Evolutionary conservation across 2,797 vertebrate genomes (phyloP), one percentile per base, ranked within the genome.

Genomic region (Sternotherus odoratus): DNA sequence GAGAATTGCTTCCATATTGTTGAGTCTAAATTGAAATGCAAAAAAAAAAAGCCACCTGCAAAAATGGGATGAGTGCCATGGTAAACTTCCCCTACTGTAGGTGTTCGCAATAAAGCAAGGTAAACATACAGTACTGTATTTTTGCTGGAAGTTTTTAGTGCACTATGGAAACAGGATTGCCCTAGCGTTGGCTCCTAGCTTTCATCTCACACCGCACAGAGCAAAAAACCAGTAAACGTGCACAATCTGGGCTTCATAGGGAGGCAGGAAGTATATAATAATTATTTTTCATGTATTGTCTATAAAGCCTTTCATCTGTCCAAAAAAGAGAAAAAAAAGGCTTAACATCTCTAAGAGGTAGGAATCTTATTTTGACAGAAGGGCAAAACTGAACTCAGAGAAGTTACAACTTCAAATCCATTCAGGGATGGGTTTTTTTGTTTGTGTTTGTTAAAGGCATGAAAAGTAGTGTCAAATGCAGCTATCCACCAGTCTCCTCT

Each of bases 1-100:
- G 88, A 96, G 93, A 97, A 92, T 92, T 95, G 36, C 79, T 86
- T 91, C 94, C 87, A 96, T 94, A 92, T 87, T 94, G 86, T 95
- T 87, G 43, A 86, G 79, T 92, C 85, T 93, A 94, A 97, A 95
- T 89, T 94, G 90, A 95, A 96, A 93, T 30, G 93, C 86, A 90
- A 63, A 57, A 33, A 30, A 39, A 74, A 91, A 87, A 90, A 93
- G 79, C 92, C 80, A 36, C 85, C 94, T 94, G 87, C 83, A 88
- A 26, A 83, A 90, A 80, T 6, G 24, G 77, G 30, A 77, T 63
- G 19, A 83, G 60, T 60, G 83, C 21, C 54, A 85, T 72, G 46
- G n/a, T 91, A 85, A 92, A 84, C 51, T 92, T 81, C 66, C 79
- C 86, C 7, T 6, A 1, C 79, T 83, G 33, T 39, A 91, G 92